phyloP scores from a whole-genome alignment of 1,140 invertebrate genomes.

The Bombus breviceps region DNA sequence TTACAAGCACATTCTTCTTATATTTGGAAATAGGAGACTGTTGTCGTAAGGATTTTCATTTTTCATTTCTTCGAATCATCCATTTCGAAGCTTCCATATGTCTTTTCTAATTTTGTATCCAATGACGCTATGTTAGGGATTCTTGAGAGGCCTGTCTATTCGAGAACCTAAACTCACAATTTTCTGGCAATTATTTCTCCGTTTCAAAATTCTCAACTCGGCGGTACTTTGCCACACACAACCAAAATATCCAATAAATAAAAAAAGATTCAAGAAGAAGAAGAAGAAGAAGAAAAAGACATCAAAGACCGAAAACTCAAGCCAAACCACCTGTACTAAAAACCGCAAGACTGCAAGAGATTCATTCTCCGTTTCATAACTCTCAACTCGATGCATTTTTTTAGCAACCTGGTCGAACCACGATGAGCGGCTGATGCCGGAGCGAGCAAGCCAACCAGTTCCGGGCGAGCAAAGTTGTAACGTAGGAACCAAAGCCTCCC shows the following conservation, averaged over 20 bases:
- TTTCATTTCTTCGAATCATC: not conserved
- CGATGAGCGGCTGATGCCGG: not conserved
- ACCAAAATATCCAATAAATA: no score
- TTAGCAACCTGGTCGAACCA: no score
- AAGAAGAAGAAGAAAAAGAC: not conserved
- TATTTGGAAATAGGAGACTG: not conserved
- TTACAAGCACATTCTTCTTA: not conserved
- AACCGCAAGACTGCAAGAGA: no score
- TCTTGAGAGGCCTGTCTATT: no score
- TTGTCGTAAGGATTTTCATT: not conserved
- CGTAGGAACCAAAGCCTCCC: not conserved
- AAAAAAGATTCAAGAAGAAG: no score
- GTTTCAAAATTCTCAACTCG: no score
- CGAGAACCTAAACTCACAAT: no score
- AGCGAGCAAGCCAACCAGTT: not conserved
- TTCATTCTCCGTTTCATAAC: not conserved
- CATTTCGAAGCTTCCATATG: not conserved
- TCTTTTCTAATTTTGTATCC: not conserved
- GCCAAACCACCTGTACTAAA: no score
- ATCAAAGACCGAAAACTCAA: not conserved
- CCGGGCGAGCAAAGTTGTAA: not conserved
- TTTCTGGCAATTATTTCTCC: no score
- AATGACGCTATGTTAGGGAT: no score
- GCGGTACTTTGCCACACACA: no score
- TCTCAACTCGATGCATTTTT: not conserved